Evolutionary conservation across 2,888 invertebrate genomes (phyloP), one percentile per base, ranked within the genome.

Genomic region (Monopis laevigella): DNA sequence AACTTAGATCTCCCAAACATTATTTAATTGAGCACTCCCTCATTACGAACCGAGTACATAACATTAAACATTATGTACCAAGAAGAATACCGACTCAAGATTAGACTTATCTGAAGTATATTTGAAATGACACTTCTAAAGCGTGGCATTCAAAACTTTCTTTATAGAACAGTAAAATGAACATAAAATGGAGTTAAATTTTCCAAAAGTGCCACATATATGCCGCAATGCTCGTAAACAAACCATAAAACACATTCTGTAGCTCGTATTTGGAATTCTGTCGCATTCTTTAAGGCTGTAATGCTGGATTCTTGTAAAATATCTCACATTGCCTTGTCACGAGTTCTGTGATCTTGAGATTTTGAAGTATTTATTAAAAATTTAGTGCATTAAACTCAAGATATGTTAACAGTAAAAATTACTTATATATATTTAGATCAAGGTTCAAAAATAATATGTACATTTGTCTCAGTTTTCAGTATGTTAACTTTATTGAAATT

Each of bases 161-260:
- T 36, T 36, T 36, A 36, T 36, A 21, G 36, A 11, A 40, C 40
- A 40, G 29, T 40, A 40, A 40, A 40, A 40, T 28, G 28, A 28
- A 19, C 28, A 29, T 40, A 40, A 40, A 40, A 40, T 19, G 12
- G 28, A 40, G 40, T 40, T 40, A 40, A 40, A 40, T 40, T 40
- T 40, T 28, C 28, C 40, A 40, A 29, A 40, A 40, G 28, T 28
- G 19, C 40, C 40, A 28, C 40, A 40, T 28, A 19, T 28, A 19
- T 30, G 29, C 40, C 40, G 19, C 28, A 18, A 17, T 14, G 40
- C 27, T 40, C 40, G 40, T 40, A 40, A 40, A 40, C 40, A 40
- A 40, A 40, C 40, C 29, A 40, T 40, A 40, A 40, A 40, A 40
- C 40, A 40, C 40, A 40, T 40, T 40, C 26, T 40, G 40, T 12